Conservation (phyloP, 2,888 invertebrate genomes). For the Chymomyza fuscimana region DNA sequence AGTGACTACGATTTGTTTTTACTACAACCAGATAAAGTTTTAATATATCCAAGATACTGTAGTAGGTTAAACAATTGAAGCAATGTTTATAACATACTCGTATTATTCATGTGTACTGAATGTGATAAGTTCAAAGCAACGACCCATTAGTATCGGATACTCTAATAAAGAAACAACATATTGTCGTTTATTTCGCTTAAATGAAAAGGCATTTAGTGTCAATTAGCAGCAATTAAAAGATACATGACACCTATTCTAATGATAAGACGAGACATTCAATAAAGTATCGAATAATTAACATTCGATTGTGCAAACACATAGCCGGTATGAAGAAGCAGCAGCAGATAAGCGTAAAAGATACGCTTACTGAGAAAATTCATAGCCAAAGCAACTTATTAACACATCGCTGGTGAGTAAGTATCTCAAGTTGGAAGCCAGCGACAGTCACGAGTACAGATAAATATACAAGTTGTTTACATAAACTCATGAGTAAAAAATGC, state of each 20-base stretch:
- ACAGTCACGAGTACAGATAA: not conserved
- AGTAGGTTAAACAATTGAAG: too few species aligned
- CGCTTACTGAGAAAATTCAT: not conserved
- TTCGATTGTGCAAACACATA: not conserved
- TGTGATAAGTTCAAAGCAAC: not conserved
- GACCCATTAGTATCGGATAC: not conserved
- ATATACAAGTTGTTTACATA: constrained; percentile 30
- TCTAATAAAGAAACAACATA: not conserved
- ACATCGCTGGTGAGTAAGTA: not conserved
- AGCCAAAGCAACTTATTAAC: not conserved
- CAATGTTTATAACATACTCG: not conserved
- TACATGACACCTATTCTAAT: not conserved
- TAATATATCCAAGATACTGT: too few species aligned
- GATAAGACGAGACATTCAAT: constrained; percentile 32
- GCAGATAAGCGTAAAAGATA: not conserved
- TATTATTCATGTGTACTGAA: not conserved
- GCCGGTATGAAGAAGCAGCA: not conserved
- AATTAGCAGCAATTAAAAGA: constrained; percentile 36
- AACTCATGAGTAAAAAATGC: constrained; percentile 10
- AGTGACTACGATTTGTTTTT: not conserved
- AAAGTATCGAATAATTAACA: constrained; percentile 16
- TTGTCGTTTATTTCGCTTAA: not conserved
- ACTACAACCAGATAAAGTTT: not conserved
- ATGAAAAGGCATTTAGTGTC: constrained; percentile 13
- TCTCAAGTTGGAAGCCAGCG: not conserved